Conservation (phyloP, 2,113 vertebrate genomes). For the Cariama cristata region DNA sequence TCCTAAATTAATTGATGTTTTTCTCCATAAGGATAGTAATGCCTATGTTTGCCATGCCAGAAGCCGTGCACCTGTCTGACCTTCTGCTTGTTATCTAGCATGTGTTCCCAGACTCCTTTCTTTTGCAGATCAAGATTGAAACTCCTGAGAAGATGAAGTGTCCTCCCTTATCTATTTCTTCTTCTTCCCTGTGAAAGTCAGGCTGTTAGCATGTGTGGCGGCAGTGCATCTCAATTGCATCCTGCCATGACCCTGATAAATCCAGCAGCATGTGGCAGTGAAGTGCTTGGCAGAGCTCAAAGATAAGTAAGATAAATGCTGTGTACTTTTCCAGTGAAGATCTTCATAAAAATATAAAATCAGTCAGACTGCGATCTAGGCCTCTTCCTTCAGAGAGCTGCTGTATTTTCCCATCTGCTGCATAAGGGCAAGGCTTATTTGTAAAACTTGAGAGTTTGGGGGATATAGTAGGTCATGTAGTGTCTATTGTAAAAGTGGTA, state of each 20-base stretch:
- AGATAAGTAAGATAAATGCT: constrained; percentile 33
- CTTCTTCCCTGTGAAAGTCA: background rate
- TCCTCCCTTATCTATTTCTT: constrained; percentile 11
- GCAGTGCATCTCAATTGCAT: constrained; percentile 4
- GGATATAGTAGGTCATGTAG: background rate
- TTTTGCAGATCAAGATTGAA: background rate
- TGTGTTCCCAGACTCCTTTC: background rate
- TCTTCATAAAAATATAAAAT: background rate
- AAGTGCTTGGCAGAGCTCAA: background rate
- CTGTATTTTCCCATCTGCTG: background rate
- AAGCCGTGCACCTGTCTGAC: constrained; percentile 19
- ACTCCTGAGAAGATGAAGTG: background rate
- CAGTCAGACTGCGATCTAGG: background rate
- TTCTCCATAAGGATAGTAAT: background rate
- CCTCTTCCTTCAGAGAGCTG: background rate
- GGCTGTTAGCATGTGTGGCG: background rate
- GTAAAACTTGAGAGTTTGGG: background rate
- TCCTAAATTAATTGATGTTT: constrained; percentile 1
- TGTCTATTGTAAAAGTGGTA: background rate
- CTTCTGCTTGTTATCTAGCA: background rate
- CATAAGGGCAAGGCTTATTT: background rate
- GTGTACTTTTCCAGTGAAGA: background rate
- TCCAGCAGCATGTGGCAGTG: background rate
- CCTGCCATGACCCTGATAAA: background rate
- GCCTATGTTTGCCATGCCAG: background rate